Evolutionary conservation across 2,113 vertebrate species (phyloP).

Genomic region (Erythrolamprus reginae): DNA sequence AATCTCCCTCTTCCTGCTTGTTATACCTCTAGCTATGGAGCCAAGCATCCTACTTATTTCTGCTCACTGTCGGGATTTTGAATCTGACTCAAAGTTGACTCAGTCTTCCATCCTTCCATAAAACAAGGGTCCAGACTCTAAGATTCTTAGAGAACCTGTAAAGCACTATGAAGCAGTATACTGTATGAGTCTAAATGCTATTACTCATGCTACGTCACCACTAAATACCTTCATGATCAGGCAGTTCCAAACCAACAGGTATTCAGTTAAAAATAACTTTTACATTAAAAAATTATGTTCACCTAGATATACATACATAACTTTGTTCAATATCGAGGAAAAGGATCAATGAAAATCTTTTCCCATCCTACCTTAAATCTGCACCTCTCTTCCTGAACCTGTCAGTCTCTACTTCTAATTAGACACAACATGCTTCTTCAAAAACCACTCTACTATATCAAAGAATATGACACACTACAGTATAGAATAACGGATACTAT

Average conservation of each 20-base stretch:
- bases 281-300: not conserved
- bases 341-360: not conserved
- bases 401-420: not conserved
- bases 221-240: not conserved
- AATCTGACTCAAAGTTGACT: not conserved
- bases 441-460: not conserved
- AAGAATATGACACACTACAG: not conserved
- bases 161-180: no score
- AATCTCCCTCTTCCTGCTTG: no score
- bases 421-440: not conserved
- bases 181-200: not conserved
- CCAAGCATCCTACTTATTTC: no score
- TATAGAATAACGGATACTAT: not conserved
- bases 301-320: not conserved
- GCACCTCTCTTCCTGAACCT: not conserved
- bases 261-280: not conserved
- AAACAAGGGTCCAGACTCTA: not conserved
- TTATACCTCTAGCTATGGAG: no score
- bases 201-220: not conserved
- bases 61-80: not conserved
- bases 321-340: not conserved
- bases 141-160: not conserved
- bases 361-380: not conserved
- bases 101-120: not conserved
- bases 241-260: not conserved